Evolutionary conservation across 2,797 vertebrate species (phyloP).

Genomic region (Pristis pectinata): DNA sequence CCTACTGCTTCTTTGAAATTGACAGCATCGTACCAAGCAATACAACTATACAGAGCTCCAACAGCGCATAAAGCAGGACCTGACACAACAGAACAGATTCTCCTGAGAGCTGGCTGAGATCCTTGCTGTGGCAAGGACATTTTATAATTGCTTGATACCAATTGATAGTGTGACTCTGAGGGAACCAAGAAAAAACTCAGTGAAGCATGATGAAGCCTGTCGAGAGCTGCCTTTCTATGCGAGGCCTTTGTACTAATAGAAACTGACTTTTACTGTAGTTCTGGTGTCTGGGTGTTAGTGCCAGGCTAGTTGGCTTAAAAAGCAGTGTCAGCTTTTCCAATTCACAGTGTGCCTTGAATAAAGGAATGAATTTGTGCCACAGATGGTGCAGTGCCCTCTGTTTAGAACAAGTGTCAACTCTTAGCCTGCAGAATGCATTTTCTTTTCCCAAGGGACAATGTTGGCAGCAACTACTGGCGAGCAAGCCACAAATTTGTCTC

Average conservation of each 20-base stretch:
- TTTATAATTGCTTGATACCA: conserved; percentile 21
- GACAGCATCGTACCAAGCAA: background rate
- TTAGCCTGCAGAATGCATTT: background rate
- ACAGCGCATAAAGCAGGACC: background rate
- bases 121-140: background rate
- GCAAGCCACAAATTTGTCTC: background rate
- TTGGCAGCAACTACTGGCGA: background rate
- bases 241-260: background rate
- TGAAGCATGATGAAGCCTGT: background rate
- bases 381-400: background rate
- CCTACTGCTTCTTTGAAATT: background rate
- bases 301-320: conserved; percentile 6
- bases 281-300: background rate
- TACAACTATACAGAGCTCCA: background rate
- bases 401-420: background rate
- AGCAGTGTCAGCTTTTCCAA: background rate
- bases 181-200: background rate
- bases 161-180: background rate
- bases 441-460: background rate
- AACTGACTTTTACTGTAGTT: conserved; percentile 1
- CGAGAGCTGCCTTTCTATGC: background rate
- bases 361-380: background rate
- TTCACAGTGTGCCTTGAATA: background rate
- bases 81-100: background rate
- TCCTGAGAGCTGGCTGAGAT: background rate